Percentiles rank a stretch among this genome's conserved stretches.
Evolutionary conservation across 92 coral and sea anemone species (phyloP).

Genomic region (Anthopleura xanthogrammica): DNA sequence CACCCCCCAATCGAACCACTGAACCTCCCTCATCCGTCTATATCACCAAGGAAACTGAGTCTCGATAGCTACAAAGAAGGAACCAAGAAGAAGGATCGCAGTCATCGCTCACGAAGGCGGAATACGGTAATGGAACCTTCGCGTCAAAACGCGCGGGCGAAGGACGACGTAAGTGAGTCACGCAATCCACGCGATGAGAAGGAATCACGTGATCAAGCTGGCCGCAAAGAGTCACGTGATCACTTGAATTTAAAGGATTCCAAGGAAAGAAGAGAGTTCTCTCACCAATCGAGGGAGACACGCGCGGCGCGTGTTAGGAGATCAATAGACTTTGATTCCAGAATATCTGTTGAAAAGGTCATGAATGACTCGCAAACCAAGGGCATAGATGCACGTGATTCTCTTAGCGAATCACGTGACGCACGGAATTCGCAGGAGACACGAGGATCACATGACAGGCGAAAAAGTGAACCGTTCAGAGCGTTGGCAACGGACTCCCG

Average conservation of each 20-base stretch:
- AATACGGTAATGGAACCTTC: slow-evolving; percentile 30
- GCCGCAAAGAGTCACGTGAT: background rate
- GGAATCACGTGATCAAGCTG: background rate
- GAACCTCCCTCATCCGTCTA: slow-evolving; percentile 21
- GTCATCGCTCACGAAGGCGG: slow-evolving; percentile 11
- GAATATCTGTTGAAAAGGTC: background rate
- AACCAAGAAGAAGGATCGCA: background rate
- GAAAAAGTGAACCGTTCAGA: slow-evolving; percentile 9
- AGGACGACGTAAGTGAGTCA: background rate
- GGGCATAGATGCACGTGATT: slow-evolving; percentile 3
- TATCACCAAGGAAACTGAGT: slow-evolving; percentile 23
- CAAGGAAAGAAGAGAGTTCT: background rate
- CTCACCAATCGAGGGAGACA: background rate
- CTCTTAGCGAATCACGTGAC: slow-evolving; percentile 22
- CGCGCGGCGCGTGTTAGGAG: slow-evolving; percentile 7
- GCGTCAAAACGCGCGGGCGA: background rate
- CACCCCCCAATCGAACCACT: slow-evolving; percentile 48
- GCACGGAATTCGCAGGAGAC: background rate
- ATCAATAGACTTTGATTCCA: slow-evolving; percentile 14
- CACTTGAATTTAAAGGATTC: background rate
- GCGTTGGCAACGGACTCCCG: background rate
- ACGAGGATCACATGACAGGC: background rate
- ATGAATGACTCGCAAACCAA: background rate
- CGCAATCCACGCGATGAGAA: background rate
- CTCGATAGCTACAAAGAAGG: slow-evolving; percentile 14